These are phyloP conservation scores for Eudemis profundana DNA, from an alignment of 2,888 invertebrate genomes.

Conservation along the genomic window DNA sequence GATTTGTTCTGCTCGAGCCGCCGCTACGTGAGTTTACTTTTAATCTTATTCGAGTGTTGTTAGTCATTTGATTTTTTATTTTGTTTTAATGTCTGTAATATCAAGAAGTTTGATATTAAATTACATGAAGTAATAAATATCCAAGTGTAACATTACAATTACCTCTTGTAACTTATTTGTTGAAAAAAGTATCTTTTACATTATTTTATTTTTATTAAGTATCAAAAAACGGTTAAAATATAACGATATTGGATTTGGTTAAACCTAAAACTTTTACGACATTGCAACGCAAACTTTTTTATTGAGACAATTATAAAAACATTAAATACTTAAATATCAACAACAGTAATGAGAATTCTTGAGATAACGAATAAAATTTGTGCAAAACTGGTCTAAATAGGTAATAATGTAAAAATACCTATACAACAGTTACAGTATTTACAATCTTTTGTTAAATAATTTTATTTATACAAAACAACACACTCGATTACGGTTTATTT, in stretches of 20 bases:
- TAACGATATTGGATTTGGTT: too few relatives aligned
- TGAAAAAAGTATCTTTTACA: too few relatives aligned
- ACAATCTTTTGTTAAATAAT: too few relatives aligned
- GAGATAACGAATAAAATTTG: background rate
- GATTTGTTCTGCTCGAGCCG: slow-evolving; percentile 61
- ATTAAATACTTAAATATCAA: background rate
- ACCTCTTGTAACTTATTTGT: background rate
- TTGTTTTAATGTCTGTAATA: slow-evolving; percentile 10
- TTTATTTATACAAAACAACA: too few relatives aligned
- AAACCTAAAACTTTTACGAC: slow-evolving; percentile 1
- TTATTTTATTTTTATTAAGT: too few relatives aligned
- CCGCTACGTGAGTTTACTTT: slow-evolving; percentile 53
- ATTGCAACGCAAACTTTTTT: background rate
- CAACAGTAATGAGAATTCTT: background rate
- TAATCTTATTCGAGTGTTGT: slow-evolving; percentile 40
- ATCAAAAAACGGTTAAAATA: too few relatives aligned
- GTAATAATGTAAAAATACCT: too few relatives aligned
- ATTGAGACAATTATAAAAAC: background rate
- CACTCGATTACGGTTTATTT: too few relatives aligned
- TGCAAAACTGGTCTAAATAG: background rate
- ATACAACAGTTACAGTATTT: background rate
- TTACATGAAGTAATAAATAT: background rate
- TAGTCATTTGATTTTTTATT: slow-evolving; percentile 42
- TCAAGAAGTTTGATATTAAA: slow-evolving; percentile 7
- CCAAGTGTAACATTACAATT: background rate